Conservation (phyloP, 2,797 vertebrate genomes). For the Rhynchotus rufescens region DNA sequence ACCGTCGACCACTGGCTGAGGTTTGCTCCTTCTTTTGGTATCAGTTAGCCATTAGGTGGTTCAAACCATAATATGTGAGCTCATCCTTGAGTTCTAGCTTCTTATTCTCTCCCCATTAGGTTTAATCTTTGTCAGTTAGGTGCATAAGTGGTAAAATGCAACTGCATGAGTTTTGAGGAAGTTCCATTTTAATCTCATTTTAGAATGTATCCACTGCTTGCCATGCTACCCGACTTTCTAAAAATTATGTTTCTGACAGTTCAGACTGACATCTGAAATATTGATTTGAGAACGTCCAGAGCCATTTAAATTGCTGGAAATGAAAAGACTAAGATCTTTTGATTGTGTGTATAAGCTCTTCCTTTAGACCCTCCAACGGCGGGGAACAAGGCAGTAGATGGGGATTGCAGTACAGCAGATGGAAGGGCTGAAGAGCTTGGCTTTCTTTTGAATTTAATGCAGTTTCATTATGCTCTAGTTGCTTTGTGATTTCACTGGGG, state of each 20-base stretch:
- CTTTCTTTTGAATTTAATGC: constrained; percentile 13
- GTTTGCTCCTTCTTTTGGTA: neutral
- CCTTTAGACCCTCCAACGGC: neutral
- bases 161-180: neutral
- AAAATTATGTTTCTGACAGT: neutral
- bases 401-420: neutral
- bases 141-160: neutral
- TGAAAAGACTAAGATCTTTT: neutral
- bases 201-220: neutral
- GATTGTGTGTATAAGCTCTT: neutral
- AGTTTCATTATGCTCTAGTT: constrained; percentile 40
- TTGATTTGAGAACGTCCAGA: neutral
- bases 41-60: accelerated
- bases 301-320: neutral
- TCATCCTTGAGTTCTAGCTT: neutral
- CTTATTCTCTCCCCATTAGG: neutral
- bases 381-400: neutral
- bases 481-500: neutral
- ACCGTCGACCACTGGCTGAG: neutral
- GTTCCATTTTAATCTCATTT: neutral
- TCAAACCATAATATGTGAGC: neutral
- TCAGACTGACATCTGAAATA: neutral
- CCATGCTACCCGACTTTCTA: neutral
- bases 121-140: neutral
- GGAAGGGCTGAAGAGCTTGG: neutral